Evolutionary conservation across 2,797 vertebrate species (phyloP).

Genomic region (Gila robusta): DNA sequence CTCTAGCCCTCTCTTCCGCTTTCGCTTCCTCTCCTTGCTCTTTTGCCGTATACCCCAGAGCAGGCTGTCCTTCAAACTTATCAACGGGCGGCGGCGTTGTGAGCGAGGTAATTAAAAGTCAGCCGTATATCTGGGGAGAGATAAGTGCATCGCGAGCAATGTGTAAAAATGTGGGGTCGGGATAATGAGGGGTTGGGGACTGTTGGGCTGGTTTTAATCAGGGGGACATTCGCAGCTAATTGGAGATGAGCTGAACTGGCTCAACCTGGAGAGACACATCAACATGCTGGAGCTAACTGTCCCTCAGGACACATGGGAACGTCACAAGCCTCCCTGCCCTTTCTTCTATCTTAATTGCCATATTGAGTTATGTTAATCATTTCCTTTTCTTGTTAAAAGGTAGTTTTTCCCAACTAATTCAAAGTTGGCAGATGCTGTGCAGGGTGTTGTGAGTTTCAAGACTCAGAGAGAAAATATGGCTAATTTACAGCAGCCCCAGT

Average conservation of each 20-base stretch:
- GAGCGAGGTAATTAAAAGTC: slow-evolving; percentile 81
- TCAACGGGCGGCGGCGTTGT: slow-evolving; percentile 70
- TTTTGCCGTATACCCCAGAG: slow-evolving; percentile 57
- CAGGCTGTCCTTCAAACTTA: slow-evolving; percentile 73
- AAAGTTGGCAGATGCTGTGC: slow-evolving; percentile 62
- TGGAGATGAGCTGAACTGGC: slow-evolving; percentile 79
- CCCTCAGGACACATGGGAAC: slow-evolving; percentile 73
- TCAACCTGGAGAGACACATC: slow-evolving; percentile 76
- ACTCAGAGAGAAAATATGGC: slow-evolving; percentile 49
- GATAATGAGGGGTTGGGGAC: slow-evolving; percentile 81
- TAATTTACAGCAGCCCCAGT: slow-evolving; percentile 55
- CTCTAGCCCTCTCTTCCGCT: background rate
- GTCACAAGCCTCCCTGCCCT: slow-evolving; percentile 71
- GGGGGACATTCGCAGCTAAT: slow-evolving; percentile 79
- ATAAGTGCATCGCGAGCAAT: slow-evolving; percentile 71
- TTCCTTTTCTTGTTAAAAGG: slow-evolving; percentile 64
- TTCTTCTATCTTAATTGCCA: slow-evolving; percentile 86
- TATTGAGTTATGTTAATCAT: slow-evolving; percentile 80
- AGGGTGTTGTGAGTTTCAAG: slow-evolving; percentile 27
- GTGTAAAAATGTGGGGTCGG: slow-evolving; percentile 77
- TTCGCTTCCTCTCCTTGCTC: slow-evolving; percentile 1
- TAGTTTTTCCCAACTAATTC: slow-evolving; percentile 69
- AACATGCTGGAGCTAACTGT: slow-evolving; percentile 62
- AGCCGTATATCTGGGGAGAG: slow-evolving; percentile 75
- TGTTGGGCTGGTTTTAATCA: slow-evolving; percentile 78